Percentiles rank a stretch among this genome's conserved stretches.
Conservation (phyloP, 2,113 vertebrate species). For the Zeus faber region DNA sequence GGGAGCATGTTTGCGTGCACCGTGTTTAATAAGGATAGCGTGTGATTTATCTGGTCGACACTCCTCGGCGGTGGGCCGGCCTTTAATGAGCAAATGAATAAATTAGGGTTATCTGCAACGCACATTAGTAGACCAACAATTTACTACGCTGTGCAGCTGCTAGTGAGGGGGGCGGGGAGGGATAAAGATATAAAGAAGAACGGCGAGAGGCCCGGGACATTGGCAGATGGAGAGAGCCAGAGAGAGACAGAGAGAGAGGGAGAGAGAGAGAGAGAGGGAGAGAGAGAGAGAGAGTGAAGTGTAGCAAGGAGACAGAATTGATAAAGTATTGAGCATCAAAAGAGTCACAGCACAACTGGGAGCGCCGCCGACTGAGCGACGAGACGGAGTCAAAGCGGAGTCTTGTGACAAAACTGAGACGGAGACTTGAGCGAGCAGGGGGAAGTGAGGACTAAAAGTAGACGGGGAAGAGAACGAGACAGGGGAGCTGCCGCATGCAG, state of each 20-base stretch:
- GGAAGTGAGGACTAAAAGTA: neutral
- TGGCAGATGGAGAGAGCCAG: neutral
- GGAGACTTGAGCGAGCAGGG: too few species aligned
- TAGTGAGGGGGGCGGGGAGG: neutral
- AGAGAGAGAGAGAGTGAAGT: neutral
- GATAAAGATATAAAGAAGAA: neutral
- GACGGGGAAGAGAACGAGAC: neutral
- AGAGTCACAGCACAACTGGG: too few species aligned
- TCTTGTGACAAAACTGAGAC: too few species aligned
- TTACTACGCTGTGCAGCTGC: slow-evolving; percentile 16
- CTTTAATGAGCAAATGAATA: slow-evolving; percentile 46
- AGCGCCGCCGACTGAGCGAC: too few species aligned
- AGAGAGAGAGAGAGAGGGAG: slow-evolving; percentile 1
- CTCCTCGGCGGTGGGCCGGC: neutral
- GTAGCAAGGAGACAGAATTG: too few species aligned
- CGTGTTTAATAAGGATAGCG: slow-evolving; percentile 1
- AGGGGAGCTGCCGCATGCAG: neutral
- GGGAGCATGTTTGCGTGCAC: neutral
- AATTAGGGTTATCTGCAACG: slow-evolving; percentile 15
- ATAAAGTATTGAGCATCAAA: too few species aligned
- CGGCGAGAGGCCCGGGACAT: too few species aligned
- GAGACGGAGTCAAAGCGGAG: too few species aligned
- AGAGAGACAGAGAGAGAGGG: slow-evolving; percentile 1
- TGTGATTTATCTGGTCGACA: slow-evolving; percentile 6
- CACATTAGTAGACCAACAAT: slow-evolving; percentile 18